A percentile compares a stretch with the other conserved stretches of the same genome.
phyloP scores from a whole-genome alignment of 2,113 vertebrate species.

The Zapus hudsonius region DNA sequence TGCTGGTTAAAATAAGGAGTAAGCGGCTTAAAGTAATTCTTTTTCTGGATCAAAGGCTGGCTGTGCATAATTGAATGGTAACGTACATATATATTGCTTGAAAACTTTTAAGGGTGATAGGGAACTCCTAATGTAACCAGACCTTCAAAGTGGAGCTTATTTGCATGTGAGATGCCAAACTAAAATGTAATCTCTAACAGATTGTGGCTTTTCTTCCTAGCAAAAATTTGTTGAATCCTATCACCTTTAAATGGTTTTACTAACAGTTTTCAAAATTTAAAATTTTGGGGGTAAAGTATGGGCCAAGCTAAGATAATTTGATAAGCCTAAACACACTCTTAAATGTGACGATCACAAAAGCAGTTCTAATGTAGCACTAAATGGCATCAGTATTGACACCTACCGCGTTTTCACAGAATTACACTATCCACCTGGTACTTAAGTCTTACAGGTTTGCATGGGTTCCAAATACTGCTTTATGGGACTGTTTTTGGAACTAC shows the following conservation, averaged over 20 bases:
- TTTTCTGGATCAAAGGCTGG: conserved; percentile 92
- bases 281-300: conserved; percentile 89
- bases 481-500: conserved; percentile 86
- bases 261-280: conserved; percentile 88
- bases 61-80: conserved; percentile 93
- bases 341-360: conserved; percentile 86
- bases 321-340: conserved; percentile 87
- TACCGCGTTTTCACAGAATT: conserved; percentile 86
- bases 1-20: conserved; percentile 99
- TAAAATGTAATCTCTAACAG: conserved; percentile 88
- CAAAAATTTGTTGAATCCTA: conserved; percentile 86
- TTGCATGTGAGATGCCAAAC: conserved; percentile 90
- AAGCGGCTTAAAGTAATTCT: conserved; percentile 95
- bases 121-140: conserved; percentile 86
- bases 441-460: conserved; percentile 88
- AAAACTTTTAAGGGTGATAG: conserved; percentile 92
- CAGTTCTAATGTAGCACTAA: conserved; percentile 89
- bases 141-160: conserved; percentile 79
- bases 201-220: conserved; percentile 84
- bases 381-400: conserved; percentile 88
- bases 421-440: conserved; percentile 86
- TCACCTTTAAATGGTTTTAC: conserved; percentile 93
- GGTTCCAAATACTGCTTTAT: conserved; percentile 89
- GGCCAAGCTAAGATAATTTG: conserved; percentile 86
- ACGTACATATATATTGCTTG: conserved; percentile 91